Percentiles rank a stretch among this genome's conserved stretches.
Conservation (phyloP, 2,113 vertebrate species). For the Sinocyclocheilus anshuiensis region DNA sequence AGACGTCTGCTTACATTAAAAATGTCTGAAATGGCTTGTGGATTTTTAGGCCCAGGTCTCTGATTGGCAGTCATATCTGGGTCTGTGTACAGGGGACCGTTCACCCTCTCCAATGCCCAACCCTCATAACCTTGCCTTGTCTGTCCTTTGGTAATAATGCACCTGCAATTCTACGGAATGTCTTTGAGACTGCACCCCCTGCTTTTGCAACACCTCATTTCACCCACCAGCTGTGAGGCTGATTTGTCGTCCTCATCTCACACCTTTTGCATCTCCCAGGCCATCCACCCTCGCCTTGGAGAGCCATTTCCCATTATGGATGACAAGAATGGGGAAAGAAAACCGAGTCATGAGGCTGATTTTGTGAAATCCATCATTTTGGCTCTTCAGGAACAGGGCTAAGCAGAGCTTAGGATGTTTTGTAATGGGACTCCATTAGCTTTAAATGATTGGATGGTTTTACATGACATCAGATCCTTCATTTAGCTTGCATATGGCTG, state of each 20-base stretch:
- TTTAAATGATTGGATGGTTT: constrained; percentile 26
- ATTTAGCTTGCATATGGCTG: constrained; percentile 54
- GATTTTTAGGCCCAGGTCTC: constrained; percentile 1
- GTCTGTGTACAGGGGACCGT: constrained; percentile 77
- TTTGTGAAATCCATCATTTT: constrained; percentile 48
- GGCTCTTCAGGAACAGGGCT: constrained; percentile 72
- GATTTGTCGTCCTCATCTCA: constrained; percentile 73
- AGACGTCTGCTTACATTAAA: neutral
- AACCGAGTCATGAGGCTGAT: neutral
- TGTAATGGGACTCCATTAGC: constrained; percentile 72
- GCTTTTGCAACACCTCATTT: constrained; percentile 80
- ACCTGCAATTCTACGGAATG: constrained; percentile 82
- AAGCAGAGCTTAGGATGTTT: constrained; percentile 66
- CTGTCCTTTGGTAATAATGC: constrained; percentile 70
- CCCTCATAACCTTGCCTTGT: constrained; percentile 64
- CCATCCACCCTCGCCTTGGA: constrained; percentile 65
- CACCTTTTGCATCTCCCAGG: constrained; percentile 63
- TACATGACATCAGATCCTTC: neutral
- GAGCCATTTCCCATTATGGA: constrained; percentile 63
- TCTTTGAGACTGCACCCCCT: constrained; percentile 72
- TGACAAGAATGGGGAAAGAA: constrained; percentile 6
- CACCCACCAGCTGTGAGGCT: constrained; percentile 69
- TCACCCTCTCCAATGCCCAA: constrained; percentile 61
- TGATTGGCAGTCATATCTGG: constrained; percentile 57
- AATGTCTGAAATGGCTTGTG: too few species aligned